Conservation (phyloP, 2,797 vertebrate genomes). For the Melanotaenia boesemani region DNA sequence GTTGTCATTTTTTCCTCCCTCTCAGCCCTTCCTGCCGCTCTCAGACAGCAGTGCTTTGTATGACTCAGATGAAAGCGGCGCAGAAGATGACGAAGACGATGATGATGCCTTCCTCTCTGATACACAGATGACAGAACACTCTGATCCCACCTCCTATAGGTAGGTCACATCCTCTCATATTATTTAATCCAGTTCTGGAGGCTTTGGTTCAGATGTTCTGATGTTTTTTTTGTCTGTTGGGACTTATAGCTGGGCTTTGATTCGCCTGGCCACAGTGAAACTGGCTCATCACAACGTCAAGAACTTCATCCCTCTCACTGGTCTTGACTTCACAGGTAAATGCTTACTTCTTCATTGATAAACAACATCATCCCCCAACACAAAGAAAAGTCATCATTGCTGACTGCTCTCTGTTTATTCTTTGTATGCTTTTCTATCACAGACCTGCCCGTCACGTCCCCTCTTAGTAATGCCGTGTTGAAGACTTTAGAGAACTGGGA, state of each 20-base stretch:
- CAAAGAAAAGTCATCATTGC: neutral
- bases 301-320: constrained; percentile 94
- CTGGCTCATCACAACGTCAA: constrained; percentile 93
- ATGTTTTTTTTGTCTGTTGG: constrained; percentile 23
- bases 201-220: neutral
- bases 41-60: constrained; percentile 94
- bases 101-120: constrained; percentile 95
- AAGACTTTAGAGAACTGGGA: constrained; percentile 98
- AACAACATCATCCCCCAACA: neutral
- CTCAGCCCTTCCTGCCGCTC: constrained; percentile 94
- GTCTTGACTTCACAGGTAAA: constrained; percentile 92
- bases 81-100: constrained; percentile 93
- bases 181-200: neutral
- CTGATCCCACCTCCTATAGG: constrained; percentile 96
- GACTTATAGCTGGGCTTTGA: constrained; percentile 90
- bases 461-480: constrained; percentile 91
- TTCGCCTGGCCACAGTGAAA: constrained; percentile 95
- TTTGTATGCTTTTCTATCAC: constrained; percentile 46
- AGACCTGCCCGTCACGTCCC: constrained; percentile 96
- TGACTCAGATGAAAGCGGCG: constrained; percentile 96
- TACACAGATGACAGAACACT: constrained; percentile 94
- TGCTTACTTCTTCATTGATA: neutral
- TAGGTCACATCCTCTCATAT: constrained; percentile 46
- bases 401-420: neutral
- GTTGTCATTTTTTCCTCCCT: constrained; percentile 15